Conservation (phyloP, 2,113 vertebrate genomes). For the Empidonax alnorum region DNA sequence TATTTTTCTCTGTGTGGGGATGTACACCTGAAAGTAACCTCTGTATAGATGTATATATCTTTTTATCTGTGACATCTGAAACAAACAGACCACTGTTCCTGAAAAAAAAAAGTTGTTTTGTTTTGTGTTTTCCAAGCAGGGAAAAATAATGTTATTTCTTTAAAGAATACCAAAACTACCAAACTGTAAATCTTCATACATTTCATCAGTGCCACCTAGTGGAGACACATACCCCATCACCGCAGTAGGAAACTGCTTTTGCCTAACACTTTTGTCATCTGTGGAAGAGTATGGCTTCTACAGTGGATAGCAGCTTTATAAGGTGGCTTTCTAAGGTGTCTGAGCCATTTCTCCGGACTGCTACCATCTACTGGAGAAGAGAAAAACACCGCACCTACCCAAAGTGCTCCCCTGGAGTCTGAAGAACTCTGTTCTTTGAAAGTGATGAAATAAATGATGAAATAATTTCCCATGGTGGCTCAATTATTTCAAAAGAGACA, state of each 20-base stretch:
- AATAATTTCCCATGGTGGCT: neutral
- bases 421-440: neutral
- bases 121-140: neutral
- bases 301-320: neutral
- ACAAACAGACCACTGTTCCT: neutral
- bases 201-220: constrained; percentile 53
- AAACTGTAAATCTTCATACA: neutral
- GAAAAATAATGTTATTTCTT: neutral
- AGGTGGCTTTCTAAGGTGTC: neutral
- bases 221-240: neutral
- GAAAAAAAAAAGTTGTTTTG: neutral
- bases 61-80: neutral
- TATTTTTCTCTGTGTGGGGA: neutral
- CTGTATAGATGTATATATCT: neutral
- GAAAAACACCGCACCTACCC: neutral
- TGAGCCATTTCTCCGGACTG: neutral
- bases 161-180: neutral
- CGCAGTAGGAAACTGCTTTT: neutral
- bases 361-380: neutral
- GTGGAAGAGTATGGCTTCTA: neutral
- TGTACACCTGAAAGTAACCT: neutral
- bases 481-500: neutral
- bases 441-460: neutral
- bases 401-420: neutral
- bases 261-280: rapidly evolving